Evolutionary conservation across 2,113 vertebrate species (phyloP), one percentile per base, ranked within the genome.

Genomic region (Tursiops truncatus): DNA sequence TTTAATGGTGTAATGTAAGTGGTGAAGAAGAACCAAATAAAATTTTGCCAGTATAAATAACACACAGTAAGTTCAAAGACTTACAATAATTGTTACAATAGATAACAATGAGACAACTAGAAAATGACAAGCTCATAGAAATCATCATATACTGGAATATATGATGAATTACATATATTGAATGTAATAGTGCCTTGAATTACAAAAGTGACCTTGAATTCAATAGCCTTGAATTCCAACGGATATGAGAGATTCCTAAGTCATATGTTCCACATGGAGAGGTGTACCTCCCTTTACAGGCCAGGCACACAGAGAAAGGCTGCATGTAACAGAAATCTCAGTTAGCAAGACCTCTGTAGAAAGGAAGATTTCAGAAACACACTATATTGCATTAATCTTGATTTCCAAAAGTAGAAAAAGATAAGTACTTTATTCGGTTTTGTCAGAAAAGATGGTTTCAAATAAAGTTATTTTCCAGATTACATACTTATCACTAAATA

Each of bases 401-500:
- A 80, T 89, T 96, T 92, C 58, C 58, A 21, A 80, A 80, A 62
- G 23, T 25, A 70, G 82, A 28, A 89, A 95, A 93, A 56, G 20
- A 25, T 23, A 76, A 95, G 41, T 53, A 62, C n/a, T 36, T 36
- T 80, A 25, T n/a, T 71, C 18, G 33, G 63, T 65, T 47, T 41
- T 44, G 21, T 63, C 38, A n/a, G 83, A 70, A 91, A 86, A 26
- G 14, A 50, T 5, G 9, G 10, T 5, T 58, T 89, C 71, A 41
- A 3, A 63, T 38, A 20, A 58, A 92, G 23, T 71, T 81, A 28
- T 82, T 58, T 90, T 38, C 25, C 26, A 71, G 58, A 58, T 68
- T 47, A 47, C 0, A 0, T 31, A 84, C 38, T 74, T 91, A 56
- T 85, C 15, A 33, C 71, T 81, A 62, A 85, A 15, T 58, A 20